Base-by-base conservation (phyloP, 1,140 invertebrate species). In the Scaptomyza pallida region DNA sequence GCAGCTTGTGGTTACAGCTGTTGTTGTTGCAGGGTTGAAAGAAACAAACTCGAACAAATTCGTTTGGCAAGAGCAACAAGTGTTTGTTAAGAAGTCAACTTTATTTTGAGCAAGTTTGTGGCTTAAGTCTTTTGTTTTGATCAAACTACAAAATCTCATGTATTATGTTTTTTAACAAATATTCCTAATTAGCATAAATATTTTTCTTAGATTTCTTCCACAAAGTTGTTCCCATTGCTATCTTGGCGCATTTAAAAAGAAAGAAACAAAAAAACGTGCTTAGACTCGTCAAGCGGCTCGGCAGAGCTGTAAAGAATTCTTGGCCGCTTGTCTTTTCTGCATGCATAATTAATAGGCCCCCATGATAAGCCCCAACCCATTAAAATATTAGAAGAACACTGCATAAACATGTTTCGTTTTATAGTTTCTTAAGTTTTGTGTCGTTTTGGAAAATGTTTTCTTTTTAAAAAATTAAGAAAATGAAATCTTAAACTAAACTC, bases 221-320 rank as follows among this genome's bases (percentile, higher is more conserved):
- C 56, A 19, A 72, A 80, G 62, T 16, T 74, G 57, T 82, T 82
- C 52, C 69, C 69, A 76, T 56, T 64, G 68, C 50, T 13, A 26
- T 51, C 50, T 48, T 51, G 57, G 74, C 56, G 55, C 78, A 59
- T 82, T 82, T 44, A 45, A 72, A 79, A 63, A 86, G 77, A 44
- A n/a, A n/a, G n/a, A n/a, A n/a, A n/a, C n/a, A n/a, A n/a, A n/a
- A 72, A 85, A 63, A 86, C 81, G 81, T 85, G 80, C 63, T 73
- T 40, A 5, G 72, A 72, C 17, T 86, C 30, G 13, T 19, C 47
- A 68, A 78, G 71, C 45, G 30, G 23, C 48, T 68, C 30, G 21
- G 47, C 0, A 30, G 55, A 48, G 9, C 23, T 15, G 19, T 15
- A 3, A 10, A 78, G 75, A 77, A 72, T 57, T 63, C 57, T 79